These are phyloP conservation scores for Charina bottae DNA, from an alignment of 2,113 vertebrate species.

Conservation along the genomic window DNA sequence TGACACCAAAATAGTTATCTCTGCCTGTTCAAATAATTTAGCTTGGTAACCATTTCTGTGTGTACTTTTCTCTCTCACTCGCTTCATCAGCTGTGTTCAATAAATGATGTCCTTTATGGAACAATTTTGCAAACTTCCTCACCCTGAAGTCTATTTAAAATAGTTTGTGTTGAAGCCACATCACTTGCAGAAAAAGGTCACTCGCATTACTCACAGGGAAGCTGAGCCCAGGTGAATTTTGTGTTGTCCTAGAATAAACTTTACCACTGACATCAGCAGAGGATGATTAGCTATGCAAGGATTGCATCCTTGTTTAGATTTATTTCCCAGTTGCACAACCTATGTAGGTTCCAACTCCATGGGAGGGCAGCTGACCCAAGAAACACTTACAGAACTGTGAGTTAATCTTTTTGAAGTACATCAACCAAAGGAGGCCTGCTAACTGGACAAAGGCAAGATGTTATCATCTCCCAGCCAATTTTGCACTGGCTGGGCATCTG, in stretches of 20 bases:
- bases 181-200: not conserved
- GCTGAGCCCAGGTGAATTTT: not conserved
- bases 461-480: too few species aligned
- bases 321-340: not conserved
- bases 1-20: slow-evolving; percentile 39
- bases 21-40: slow-evolving; percentile 40
- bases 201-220: not conserved
- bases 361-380: not conserved
- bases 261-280: not conserved
- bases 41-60: not conserved
- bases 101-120: slow-evolving; percentile 26
- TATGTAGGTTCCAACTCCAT: not conserved
- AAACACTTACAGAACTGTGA: not conserved
- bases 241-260: not conserved
- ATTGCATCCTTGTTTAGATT: not conserved
- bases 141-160: slow-evolving; percentile 21
- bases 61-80: slow-evolving; percentile 16
- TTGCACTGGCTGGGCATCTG: too few species aligned
- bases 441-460: too few species aligned
- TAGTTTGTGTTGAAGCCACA: not conserved
- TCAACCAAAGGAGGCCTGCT: too few species aligned
- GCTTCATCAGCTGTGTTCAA: slow-evolving; percentile 19
- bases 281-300: slow-evolving; percentile 23
- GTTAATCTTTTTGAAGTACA: too few species aligned
- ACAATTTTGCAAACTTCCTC: slow-evolving; percentile 36